Base-by-base conservation (phyloP, 1,140 invertebrate species). In the Tigriopus japonicus region DNA sequence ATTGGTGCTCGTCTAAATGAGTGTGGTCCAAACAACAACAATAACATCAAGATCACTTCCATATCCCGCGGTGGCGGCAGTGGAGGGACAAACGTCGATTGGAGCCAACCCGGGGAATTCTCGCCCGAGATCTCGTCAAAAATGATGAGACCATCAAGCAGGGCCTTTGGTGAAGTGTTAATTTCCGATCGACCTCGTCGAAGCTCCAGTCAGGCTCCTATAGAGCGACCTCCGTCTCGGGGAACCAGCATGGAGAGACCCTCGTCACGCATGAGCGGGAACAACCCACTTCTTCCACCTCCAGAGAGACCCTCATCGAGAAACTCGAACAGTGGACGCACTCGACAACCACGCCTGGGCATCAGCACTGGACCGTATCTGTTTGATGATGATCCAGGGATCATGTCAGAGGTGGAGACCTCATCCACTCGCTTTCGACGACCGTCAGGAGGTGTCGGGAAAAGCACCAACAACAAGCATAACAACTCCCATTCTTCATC, bases 371-470 rank as follows among this genome's bases (percentile, higher is more conserved):
- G 21, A 14, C 35, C 52, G 17, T 24, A 55, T 24, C 72, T 87
- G 24, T 87, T 87, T 70, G 90, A 94, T 68, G 90, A 95, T 66
- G 90, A 95, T 72, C 88, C 89, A 1, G 91, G 90, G 1, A 94
- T 95, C 68, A 94, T 96, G 91, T 94, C 89, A 1, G 91, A 96
- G 72, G 86, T 90, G 56, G 91, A 95, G 67, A 94, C 90, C 1
- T 83, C 87, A 6, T 88, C 88, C 35, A 93, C 88, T 14, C 21
- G 55, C 14, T 35, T 58, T 14, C 28, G 21, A 17, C 6, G 19
- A 54, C 21, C 52, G 13, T 51, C 15, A 19, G 45, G 45, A 51
- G 21, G 45, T 10, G 21, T 19, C 9, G 21, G 21, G 3, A 49
- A 49, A 21, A 49, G n/a, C n/a, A 49, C 3, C 12, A 49, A 49